A percentile compares a stretch with the other conserved stretches of the same genome.
These are phyloP conservation scores for Chamaea fasciata DNA, from an alignment of 2,113 vertebrate species.

Conservation along the genomic window DNA sequence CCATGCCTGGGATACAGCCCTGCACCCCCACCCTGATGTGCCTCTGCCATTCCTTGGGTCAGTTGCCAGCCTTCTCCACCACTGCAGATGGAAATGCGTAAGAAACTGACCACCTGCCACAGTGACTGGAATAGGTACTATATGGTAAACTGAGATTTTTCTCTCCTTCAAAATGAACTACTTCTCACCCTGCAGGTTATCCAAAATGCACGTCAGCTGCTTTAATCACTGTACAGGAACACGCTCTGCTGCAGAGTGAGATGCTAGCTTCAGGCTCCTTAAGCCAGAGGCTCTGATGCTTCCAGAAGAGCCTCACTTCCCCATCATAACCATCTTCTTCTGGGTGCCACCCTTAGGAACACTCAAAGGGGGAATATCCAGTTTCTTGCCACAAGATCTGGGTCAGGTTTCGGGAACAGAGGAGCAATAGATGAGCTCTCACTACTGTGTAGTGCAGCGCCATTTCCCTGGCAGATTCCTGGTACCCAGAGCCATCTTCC, in stretches of 20 bases:
- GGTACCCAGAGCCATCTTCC: neutral
- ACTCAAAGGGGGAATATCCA: neutral
- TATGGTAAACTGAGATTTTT: neutral
- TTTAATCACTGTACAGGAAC: neutral
- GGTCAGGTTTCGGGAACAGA: neutral
- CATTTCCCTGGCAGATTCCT: neutral
- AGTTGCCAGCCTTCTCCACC: neutral
- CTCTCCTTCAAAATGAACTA: neutral
- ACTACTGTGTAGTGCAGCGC: neutral
- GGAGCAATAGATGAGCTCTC: neutral
- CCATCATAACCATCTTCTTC: neutral
- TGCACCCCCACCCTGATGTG: neutral
- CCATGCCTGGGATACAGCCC: neutral
- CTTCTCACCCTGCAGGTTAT: neutral
- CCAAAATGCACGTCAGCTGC: neutral
- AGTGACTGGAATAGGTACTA: neutral
- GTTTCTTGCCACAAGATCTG: neutral
- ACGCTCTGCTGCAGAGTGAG: neutral
- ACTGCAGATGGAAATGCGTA: neutral
- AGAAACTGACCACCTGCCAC: neutral
- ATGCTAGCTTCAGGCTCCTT: neutral
- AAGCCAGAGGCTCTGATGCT: neutral
- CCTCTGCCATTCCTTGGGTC: neutral
- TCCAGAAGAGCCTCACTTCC: neutral
- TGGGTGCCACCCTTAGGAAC: neutral